Conservation (phyloP, 2,797 vertebrate species). For the Lutjanus campechanus region DNA sequence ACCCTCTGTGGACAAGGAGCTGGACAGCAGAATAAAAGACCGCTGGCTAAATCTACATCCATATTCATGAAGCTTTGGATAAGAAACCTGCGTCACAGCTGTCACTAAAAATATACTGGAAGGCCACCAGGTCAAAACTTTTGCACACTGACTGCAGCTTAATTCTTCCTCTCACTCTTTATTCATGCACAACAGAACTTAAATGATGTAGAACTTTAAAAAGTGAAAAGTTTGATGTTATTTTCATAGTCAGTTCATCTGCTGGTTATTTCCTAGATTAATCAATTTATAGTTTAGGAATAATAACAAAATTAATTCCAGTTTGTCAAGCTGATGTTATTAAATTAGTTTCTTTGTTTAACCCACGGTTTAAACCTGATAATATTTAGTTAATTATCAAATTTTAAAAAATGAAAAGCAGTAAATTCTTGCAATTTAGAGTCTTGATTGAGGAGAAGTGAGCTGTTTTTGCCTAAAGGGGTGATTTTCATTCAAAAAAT, state of each 20-base stretch:
- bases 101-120: neutral
- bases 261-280: neutral
- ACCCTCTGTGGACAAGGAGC: neutral
- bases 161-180: too few species aligned
- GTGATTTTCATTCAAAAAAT: too few species aligned
- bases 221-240: too few species aligned
- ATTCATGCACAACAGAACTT: too few species aligned
- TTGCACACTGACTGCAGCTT: neutral
- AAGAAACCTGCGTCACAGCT: neutral
- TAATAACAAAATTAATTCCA: too few species aligned
- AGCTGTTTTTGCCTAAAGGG: too few species aligned
- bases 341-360: neutral
- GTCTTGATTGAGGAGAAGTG: neutral
- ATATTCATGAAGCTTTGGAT: neutral
- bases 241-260: neutral
- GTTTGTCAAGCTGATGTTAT: too few species aligned
- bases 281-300: neutral
- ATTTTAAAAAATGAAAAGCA: neutral
- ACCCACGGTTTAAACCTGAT: neutral
- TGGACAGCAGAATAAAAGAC: neutral
- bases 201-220: too few species aligned
- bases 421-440: neutral
- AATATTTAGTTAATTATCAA: neutral
- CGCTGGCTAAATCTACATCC: neutral
- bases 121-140: neutral